Conservation (phyloP, 2,113 vertebrate genomes). For the Mormyrus lacerda region DNA sequence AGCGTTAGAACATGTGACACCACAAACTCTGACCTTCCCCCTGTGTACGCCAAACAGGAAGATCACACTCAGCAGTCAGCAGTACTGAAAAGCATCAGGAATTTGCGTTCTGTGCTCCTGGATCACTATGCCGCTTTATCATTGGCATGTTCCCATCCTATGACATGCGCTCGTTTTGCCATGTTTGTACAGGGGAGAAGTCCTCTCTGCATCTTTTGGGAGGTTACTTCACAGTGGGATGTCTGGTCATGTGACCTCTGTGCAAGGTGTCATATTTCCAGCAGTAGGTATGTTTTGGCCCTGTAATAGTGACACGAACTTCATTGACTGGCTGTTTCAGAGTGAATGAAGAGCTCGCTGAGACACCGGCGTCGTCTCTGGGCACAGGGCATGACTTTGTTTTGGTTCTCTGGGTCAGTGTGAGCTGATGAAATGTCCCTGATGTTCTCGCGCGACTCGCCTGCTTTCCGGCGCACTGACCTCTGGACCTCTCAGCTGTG, state of each 20-base stretch:
- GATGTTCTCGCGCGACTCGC: background rate
- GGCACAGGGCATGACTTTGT: background rate
- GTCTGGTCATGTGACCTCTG: background rate
- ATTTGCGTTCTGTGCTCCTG: conserved; percentile 27
- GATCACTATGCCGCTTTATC: conserved; percentile 56
- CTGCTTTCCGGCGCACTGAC: background rate
- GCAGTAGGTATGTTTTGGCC: background rate
- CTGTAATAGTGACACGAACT: background rate
- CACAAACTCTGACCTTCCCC: conserved; percentile 36
- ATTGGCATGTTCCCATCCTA: background rate
- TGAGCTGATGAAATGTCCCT: background rate
- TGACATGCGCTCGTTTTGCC: background rate
- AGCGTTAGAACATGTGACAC: background rate
- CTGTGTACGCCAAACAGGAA: conserved; percentile 42
- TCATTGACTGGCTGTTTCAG: background rate
- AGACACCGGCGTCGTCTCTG: background rate
- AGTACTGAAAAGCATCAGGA: conserved; percentile 19
- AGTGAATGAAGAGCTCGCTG: background rate
- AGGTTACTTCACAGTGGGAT: background rate
- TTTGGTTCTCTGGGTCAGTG: background rate
- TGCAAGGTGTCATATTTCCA: background rate
- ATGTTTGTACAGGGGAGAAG: background rate
- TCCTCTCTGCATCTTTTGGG: background rate
- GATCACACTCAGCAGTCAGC: conserved; percentile 53
- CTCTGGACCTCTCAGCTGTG: background rate